A percentile compares a stretch with the other conserved stretches of the same genome.
These are phyloP conservation scores for Callipepla californica DNA, from an alignment of 2,113 vertebrate genomes.

Conservation along the genomic window DNA sequence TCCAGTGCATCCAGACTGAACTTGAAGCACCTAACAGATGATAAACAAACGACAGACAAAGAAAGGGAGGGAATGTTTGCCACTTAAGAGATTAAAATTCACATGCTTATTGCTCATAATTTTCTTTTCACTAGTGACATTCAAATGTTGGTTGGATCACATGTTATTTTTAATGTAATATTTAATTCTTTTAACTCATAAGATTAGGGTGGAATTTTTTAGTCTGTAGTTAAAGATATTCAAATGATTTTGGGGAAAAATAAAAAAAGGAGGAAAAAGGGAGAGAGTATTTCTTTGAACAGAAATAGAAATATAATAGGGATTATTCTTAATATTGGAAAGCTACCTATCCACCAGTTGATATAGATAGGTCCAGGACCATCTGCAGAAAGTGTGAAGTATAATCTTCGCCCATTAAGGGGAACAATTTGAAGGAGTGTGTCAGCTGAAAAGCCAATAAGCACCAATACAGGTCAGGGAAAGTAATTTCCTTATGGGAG, in stretches of 20 bases:
- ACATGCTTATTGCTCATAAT: background rate
- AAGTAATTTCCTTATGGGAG: background rate
- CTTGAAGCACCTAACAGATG: background rate
- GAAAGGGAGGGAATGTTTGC: conserved; percentile 1
- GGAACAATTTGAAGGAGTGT: background rate
- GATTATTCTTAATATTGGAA: background rate
- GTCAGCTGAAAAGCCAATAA: background rate
- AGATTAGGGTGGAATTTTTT: background rate
- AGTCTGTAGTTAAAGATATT: background rate
- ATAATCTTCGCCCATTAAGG: background rate
- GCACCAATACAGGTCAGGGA: background rate
- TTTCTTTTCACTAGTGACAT: background rate
- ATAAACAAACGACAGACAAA: background rate
- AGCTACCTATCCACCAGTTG: background rate
- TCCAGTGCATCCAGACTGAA: conserved; percentile 33
- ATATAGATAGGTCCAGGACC: background rate
- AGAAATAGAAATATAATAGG: background rate
- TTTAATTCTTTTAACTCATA: background rate
- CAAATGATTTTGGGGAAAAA: background rate
- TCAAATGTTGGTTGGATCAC: background rate
- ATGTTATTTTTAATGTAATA: background rate
- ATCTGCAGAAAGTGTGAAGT: background rate
- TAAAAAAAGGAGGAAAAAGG: background rate
- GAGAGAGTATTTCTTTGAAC: background rate
- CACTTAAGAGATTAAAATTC: background rate